Evolutionary conservation across 2,888 invertebrate genomes (phyloP).

Genomic region (Neocrepidodera transversa): DNA sequence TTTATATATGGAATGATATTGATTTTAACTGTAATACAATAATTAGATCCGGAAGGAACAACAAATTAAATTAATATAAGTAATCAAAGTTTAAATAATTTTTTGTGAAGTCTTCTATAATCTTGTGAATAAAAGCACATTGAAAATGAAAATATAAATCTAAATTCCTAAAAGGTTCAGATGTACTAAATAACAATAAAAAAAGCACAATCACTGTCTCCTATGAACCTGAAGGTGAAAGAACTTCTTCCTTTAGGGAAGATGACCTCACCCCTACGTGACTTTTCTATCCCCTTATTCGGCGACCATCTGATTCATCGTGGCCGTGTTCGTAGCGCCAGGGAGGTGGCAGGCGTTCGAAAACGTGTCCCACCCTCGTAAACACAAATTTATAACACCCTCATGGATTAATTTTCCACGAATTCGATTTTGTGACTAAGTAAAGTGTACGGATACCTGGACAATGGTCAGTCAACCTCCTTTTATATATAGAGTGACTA

Average conservation of each 20-base stretch:
- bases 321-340: neutral
- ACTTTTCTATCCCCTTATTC: slow-evolving; percentile 26
- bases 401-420: slow-evolving; percentile 24
- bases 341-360: slow-evolving; percentile 4
- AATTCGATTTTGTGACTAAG: slow-evolving; percentile 27
- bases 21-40: no score
- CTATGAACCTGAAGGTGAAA: slow-evolving; percentile 14
- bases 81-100: no score
- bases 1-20: no score
- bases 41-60: no score
- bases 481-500: slow-evolving; percentile 17
- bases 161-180: no score
- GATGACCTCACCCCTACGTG: slow-evolving; percentile 32
- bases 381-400: slow-evolving; percentile 29
- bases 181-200: no score
- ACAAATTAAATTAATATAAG: no score
- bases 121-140: no score
- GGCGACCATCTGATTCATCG: slow-evolving; percentile 29
- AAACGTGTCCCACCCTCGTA: slow-evolving; percentile 20
- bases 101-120: no score
- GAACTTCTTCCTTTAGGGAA: slow-evolving; percentile 18
- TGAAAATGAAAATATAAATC: no score
- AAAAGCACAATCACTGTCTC: no score
- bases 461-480: slow-evolving; percentile 18
- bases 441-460: slow-evolving; percentile 17